Conservation (phyloP, 2,797 vertebrate genomes). For the Remorina albescens region DNA sequence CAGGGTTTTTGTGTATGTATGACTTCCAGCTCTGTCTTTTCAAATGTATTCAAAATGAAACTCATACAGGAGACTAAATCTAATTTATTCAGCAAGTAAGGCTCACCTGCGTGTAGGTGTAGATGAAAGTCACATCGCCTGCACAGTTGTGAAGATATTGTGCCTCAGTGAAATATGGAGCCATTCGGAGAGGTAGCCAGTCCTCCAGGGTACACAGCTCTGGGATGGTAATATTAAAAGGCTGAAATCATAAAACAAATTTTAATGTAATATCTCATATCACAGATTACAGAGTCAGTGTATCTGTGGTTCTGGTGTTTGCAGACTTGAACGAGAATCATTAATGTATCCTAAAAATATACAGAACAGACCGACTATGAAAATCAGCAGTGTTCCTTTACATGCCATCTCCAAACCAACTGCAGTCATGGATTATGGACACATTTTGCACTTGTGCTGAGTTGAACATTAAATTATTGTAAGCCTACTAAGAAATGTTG, state of each 20-base stretch:
- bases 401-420: constrained; percentile 24
- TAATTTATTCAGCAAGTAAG: constrained; percentile 32
- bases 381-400: constrained; percentile 32
- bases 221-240: constrained; percentile 43
- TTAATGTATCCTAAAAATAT: constrained; percentile 46
- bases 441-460: constrained; percentile 45
- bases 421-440: constrained; percentile 44
- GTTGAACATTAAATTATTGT: constrained; percentile 37
- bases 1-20: constrained; percentile 30
- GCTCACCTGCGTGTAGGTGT: constrained; percentile 11
- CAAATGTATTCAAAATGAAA: constrained; percentile 19
- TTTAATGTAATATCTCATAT: constrained; percentile 45
- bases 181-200: constrained; percentile 26
- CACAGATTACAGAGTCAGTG: constrained; percentile 43
- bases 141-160: constrained; percentile 6
- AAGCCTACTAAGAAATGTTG: constrained; percentile 42
- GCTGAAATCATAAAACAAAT: constrained; percentile 38
- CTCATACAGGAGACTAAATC: constrained; percentile 19
- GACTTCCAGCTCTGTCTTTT: constrained; percentile 27
- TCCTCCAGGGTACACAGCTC: constrained; percentile 17
- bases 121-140: constrained; percentile 19
- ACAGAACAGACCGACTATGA: constrained; percentile 8
- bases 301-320: constrained; percentile 39
- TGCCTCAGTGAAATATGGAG: constrained; percentile 16
- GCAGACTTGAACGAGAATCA: constrained; percentile 31